These are phyloP conservation scores for Lithodes maja DNA, from an alignment of 2,888 invertebrate genomes.

Conservation along the genomic window DNA sequence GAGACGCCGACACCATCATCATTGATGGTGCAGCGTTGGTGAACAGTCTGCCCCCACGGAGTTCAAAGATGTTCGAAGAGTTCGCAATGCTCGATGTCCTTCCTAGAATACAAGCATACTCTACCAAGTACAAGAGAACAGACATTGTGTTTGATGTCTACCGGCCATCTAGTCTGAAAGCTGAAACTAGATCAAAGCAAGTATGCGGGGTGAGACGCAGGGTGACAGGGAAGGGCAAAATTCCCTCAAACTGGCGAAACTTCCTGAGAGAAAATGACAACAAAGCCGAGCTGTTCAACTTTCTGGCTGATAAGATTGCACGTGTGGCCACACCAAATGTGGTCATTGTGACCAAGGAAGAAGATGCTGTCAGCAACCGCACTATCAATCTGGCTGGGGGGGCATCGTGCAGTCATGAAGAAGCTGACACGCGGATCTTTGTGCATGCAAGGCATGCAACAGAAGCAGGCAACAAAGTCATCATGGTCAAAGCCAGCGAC, in stretches of 20 bases:
- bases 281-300: background rate
- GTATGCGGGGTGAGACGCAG: background rate
- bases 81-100: background rate
- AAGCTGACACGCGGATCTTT: conserved; percentile 22
- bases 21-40: too few species aligned
- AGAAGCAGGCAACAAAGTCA: background rate
- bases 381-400: background rate
- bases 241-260: background rate
- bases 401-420: conserved; percentile 17
- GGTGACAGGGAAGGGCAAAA: conserved; percentile 4
- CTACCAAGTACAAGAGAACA: conserved; percentile 19
- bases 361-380: conserved; percentile 11
- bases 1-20: too few species aligned
- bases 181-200: conserved; percentile 1
- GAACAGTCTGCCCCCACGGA: background rate
- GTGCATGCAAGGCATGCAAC: conserved; percentile 22
- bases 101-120: background rate
- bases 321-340: background rate
- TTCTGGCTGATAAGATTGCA: background rate
- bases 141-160: conserved; percentile 11
- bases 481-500: conserved; percentile 19
- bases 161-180: background rate
- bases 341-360: background rate
- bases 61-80: conserved; percentile 2
- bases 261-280: background rate